These are phyloP conservation scores for Pteruthius melanotis DNA, from an alignment of 2,113 vertebrate genomes.

Conservation along the genomic window DNA sequence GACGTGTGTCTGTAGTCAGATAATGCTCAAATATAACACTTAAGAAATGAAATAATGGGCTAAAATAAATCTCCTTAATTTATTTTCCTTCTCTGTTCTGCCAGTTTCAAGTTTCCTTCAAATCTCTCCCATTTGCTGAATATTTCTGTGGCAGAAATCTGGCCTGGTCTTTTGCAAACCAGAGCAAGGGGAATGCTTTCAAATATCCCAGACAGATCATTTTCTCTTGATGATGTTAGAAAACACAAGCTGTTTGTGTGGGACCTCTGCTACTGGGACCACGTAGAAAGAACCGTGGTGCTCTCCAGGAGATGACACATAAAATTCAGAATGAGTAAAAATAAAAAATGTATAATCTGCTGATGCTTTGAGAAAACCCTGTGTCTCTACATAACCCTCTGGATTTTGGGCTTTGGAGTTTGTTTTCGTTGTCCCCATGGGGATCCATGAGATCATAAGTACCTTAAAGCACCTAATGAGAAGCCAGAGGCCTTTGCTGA, in stretches of 20 bases:
- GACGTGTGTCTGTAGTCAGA: neutral
- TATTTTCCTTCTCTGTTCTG: neutral
- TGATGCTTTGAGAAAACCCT: neutral
- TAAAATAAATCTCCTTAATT: neutral
- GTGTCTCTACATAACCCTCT: neutral
- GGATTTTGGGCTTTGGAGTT: neutral
- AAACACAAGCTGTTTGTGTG: neutral
- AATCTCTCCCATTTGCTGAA: neutral
- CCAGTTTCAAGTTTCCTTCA: neutral
- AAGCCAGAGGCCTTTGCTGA: neutral
- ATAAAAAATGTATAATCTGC: neutral
- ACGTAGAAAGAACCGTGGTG: accelerated
- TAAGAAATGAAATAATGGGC: neutral
- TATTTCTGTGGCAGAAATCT: slow-evolving; percentile 3
- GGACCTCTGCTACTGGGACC: neutral
- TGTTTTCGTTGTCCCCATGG: accelerated
- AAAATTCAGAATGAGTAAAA: neutral
- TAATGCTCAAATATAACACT: neutral
- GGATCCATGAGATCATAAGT: neutral
- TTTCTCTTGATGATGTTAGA: neutral
- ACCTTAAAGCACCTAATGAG: neutral
- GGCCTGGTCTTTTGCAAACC: neutral
- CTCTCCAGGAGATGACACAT: neutral
- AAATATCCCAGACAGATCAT: neutral
- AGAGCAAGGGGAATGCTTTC: neutral